These are phyloP conservation scores for Drosophila mimica DNA, from an alignment of 2,888 invertebrate genomes.

Conservation along the genomic window DNA sequence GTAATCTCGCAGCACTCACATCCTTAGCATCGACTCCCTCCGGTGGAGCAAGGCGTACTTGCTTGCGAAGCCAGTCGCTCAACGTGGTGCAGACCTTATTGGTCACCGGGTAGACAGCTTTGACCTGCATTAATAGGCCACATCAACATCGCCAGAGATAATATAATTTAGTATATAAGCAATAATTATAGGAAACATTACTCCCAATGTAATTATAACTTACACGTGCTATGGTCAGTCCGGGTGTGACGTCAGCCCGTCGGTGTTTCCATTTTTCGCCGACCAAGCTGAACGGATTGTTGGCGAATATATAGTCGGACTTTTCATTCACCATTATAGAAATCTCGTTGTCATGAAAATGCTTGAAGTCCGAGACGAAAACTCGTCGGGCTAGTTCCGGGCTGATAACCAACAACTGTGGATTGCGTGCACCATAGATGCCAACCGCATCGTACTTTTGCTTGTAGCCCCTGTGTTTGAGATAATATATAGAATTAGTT, in stretches of 20 bases:
- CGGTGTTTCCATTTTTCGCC: constrained; percentile 86
- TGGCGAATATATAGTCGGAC: constrained; percentile 85
- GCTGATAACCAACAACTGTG: constrained; percentile 83
- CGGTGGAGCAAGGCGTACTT: constrained; percentile 66
- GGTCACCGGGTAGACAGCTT: constrained; percentile 86
- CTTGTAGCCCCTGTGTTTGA: constrained; percentile 48
- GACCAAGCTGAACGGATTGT: constrained; percentile 85
- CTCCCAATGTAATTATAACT: constrained; percentile 14
- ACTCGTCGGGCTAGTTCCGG: constrained; percentile 82
- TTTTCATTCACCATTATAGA: constrained; percentile 79
- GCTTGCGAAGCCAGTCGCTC: constrained; percentile 83
- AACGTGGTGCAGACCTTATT: constrained; percentile 84
- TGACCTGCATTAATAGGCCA: constrained; percentile 71
- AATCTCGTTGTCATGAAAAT: constrained; percentile 82
- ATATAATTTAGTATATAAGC: neutral
- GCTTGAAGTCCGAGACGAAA: constrained; percentile 84
- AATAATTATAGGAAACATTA: neutral
- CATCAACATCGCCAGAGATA: neutral
- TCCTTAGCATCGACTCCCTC: constrained; percentile 85
- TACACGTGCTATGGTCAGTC: constrained; percentile 86
- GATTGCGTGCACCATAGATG: constrained; percentile 80
- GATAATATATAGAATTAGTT: too few species aligned
- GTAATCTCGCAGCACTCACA: constrained; percentile 51
- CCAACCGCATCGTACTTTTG: constrained; percentile 83
- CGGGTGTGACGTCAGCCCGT: constrained; percentile 86